Base-by-base conservation (phyloP, 1,140 invertebrate genomes). In the Palaemon carinicauda region DNA sequence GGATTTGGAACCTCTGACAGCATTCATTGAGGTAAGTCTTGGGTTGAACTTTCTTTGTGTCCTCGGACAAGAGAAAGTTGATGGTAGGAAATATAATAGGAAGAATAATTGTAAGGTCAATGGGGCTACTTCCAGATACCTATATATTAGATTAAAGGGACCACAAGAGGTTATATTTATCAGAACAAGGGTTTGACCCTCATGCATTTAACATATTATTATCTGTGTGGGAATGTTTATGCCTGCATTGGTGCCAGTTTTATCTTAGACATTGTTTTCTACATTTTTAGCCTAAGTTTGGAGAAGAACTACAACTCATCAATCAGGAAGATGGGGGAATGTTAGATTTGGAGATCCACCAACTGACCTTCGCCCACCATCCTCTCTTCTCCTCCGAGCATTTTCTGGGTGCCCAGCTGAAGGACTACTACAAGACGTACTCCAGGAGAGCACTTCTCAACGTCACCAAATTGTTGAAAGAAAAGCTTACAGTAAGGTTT, bases 361-460 rank as follows among this genome's bases (percentile, higher is more conserved):
- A 56, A 12, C 53, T 83, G 29, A 51, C 31, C 15, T 83, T 83
- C 17, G 41, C 53, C 29, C 82, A 83, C 52, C 82, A 83, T 53
- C 53, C 82, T n/a, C 73, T 83, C 19, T 83, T 83, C 73, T 83
- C 82, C 10, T 71, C 82, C 14, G 82, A 83, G 31, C 82, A 83
- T 29, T 71, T 83, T 1, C 50, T 77, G 71, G 82, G 71, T 1
- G 52, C 82, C 52, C 82, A 77, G 82, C 82, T 83, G 31, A 77
- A 52, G 19, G 71, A 77, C 9, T 71, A 73, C 50, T 83, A 60
- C 53, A 75, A 24, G 19, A 74, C 53, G 15, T 83, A 83, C 29
- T 51, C 27, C 12, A 41, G 77, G 21, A 54, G 82, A 73, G 53
- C 53, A 15, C 21, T 9, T 21, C 12, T 71, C 14, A 53, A 71